Percentiles rank a stretch among this genome's conserved stretches.
These are phyloP conservation scores for Protobothrops flavoviridis DNA, from an alignment of 2,113 vertebrate genomes.

Conservation along the genomic window DNA sequence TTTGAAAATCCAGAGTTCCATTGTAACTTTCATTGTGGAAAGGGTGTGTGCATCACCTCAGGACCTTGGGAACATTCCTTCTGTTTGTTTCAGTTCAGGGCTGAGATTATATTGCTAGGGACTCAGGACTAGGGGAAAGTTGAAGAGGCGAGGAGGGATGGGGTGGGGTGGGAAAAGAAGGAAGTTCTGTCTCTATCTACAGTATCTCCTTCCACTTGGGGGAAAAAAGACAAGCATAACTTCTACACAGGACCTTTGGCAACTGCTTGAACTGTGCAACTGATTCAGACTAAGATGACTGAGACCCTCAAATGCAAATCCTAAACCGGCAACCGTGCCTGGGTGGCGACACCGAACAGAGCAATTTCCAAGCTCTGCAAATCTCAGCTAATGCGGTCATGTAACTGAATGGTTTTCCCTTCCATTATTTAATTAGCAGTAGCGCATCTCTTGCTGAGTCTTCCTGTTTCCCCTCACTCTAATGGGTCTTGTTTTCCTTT, in stretches of 20 bases:
- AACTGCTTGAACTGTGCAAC: slow-evolving; percentile 20
- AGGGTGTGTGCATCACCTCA: slow-evolving; percentile 14
- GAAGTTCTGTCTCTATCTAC: not conserved
- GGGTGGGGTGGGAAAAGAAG: not conserved
- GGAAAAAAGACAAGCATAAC: not conserved
- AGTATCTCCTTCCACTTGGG: not conserved
- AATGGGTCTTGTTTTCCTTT: not conserved
- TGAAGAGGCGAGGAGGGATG: not conserved
- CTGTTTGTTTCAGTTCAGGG: not conserved
- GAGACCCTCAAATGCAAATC: slow-evolving; percentile 37
- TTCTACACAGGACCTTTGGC: not conserved
- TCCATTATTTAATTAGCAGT: slow-evolving; percentile 20
- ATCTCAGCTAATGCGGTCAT: slow-evolving; percentile 39
- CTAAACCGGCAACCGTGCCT: slow-evolving; percentile 27
- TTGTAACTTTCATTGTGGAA: fast-evolving
- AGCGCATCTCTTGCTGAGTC: slow-evolving; percentile 33
- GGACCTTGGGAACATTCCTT: slow-evolving; percentile 9
- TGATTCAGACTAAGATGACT: not conserved
- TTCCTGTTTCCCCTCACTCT: slow-evolving; percentile 28
- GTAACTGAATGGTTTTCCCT: slow-evolving; percentile 38
- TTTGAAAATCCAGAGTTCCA: slow-evolving; percentile 1
- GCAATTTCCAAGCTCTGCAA: slow-evolving; percentile 40
- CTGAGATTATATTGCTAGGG: not conserved
- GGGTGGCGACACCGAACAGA: slow-evolving; percentile 26
- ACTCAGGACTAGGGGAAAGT: not conserved